These are phyloP conservation scores for Hirundo rustica DNA, from an alignment of 2,797 vertebrate species.

Conservation along the genomic window DNA sequence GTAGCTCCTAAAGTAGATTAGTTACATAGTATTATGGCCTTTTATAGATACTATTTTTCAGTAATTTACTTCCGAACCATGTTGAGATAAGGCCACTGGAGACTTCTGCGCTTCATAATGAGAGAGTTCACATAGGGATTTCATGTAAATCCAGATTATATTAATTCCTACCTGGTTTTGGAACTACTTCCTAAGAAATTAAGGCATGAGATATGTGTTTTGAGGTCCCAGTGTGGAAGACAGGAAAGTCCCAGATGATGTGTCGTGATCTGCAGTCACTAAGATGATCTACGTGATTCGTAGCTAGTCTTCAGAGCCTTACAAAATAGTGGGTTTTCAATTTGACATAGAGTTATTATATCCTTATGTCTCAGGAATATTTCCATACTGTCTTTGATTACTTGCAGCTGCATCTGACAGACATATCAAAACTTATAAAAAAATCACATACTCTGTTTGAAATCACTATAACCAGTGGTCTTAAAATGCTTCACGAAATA, in stretches of 20 bases:
- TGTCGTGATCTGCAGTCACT: neutral
- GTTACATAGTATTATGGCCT: neutral
- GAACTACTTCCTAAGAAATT: neutral
- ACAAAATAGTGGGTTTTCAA: neutral
- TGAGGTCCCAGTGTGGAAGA: neutral
- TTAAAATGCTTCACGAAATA: slow-evolving; percentile 58
- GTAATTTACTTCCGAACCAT: neutral
- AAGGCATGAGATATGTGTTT: neutral
- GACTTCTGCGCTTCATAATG: neutral
- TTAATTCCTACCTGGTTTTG: neutral
- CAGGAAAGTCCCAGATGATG: neutral
- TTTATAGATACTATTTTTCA: neutral
- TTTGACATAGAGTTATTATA: neutral
- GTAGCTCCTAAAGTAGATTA: neutral
- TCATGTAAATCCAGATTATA: neutral
- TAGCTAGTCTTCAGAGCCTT: neutral
- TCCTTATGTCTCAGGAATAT: neutral
- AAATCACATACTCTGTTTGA: slow-evolving; percentile 36
- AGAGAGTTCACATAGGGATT: neutral
- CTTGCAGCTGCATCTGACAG: slow-evolving; percentile 48
- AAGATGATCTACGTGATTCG: neutral
- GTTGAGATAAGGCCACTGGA: neutral
- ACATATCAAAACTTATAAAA: slow-evolving; percentile 32
- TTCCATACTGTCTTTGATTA: slow-evolving; percentile 54
- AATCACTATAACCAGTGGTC: slow-evolving; percentile 47